phyloP scores from a whole-genome alignment of 2,888 invertebrate species.

The Seladonia tumulorum region DNA sequence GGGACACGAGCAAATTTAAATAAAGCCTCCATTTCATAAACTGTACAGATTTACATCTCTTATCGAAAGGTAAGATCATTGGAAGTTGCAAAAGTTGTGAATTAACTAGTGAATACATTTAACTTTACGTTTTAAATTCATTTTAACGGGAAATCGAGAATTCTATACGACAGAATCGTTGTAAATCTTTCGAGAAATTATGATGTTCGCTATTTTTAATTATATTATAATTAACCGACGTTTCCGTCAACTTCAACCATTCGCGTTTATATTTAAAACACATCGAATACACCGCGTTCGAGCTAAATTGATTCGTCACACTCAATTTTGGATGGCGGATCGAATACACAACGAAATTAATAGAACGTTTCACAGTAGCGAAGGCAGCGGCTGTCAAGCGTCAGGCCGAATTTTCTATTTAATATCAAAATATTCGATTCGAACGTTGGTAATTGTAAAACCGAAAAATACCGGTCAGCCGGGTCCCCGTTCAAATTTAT shows the following conservation, averaged over 20 bases:
- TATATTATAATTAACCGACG: not conserved
- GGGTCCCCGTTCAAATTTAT: conserved; percentile 21
- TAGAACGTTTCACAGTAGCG: not conserved
- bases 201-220: not conserved
- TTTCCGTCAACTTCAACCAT: not conserved
- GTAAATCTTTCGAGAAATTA: not conserved
- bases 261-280: not conserved
- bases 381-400: too few relatives aligned
- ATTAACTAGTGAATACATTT: not conserved
- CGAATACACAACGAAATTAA: conserved; percentile 2
- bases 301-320: not conserved
- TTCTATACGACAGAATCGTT: not conserved
- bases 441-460: not conserved
- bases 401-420: not conserved
- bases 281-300: not conserved
- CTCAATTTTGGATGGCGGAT: not conserved
- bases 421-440: not conserved
- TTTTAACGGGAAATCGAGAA: not conserved
- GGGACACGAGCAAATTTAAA: not conserved
- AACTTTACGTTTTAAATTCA: not conserved
- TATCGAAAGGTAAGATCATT: not conserved
- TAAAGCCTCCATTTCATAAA: not conserved
- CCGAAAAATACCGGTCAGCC: not conserved
- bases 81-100: not conserved
- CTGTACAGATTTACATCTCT: not conserved